A percentile compares a stretch with the other conserved stretches of the same genome.
phyloP scores from a whole-genome alignment of 2,797 vertebrate species.

The Bradypodion pumilum region DNA sequence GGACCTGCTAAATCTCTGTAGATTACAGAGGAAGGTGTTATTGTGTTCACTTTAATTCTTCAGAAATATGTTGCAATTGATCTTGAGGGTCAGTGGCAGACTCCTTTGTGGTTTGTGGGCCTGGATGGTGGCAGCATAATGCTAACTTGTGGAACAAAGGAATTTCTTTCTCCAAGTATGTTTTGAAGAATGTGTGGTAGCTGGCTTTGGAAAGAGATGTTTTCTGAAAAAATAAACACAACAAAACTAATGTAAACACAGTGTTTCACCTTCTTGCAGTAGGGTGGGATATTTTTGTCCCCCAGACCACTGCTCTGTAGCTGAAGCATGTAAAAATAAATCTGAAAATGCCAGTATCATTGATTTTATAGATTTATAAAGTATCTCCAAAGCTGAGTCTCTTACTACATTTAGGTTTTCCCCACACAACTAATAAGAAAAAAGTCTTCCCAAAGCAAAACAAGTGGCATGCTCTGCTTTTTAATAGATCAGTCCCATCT shows the following conservation, averaged over 20 bases:
- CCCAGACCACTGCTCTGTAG: no score
- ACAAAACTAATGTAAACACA: neutral
- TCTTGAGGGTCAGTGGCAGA: conserved; percentile 38
- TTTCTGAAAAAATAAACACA: conserved; percentile 36
- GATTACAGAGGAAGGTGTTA: conserved; percentile 33
- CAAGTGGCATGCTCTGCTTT: no score
- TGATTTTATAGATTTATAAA: no score
- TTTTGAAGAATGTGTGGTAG: conserved; percentile 37
- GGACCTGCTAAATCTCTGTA: conserved; percentile 36
- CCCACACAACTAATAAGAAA: no score
- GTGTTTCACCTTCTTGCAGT: neutral
- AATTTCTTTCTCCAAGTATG: conserved; percentile 42
- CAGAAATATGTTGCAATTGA: conserved; percentile 47
- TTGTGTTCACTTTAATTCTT: conserved; percentile 48
- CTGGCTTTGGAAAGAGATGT: conserved; percentile 49
- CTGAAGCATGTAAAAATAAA: no score
- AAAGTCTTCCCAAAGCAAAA: no score
- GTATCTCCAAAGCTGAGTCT: no score
- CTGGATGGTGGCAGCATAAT: conserved; percentile 48
- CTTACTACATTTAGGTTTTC: no score
- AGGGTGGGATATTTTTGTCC: no score
- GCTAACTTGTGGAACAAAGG: conserved; percentile 36
- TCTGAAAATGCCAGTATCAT: no score
- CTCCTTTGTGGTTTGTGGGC: neutral
- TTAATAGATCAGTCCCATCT: no score